phyloP scores from a whole-genome alignment of 2,888 invertebrate species.

The Rhagophthalmus giganteus region DNA sequence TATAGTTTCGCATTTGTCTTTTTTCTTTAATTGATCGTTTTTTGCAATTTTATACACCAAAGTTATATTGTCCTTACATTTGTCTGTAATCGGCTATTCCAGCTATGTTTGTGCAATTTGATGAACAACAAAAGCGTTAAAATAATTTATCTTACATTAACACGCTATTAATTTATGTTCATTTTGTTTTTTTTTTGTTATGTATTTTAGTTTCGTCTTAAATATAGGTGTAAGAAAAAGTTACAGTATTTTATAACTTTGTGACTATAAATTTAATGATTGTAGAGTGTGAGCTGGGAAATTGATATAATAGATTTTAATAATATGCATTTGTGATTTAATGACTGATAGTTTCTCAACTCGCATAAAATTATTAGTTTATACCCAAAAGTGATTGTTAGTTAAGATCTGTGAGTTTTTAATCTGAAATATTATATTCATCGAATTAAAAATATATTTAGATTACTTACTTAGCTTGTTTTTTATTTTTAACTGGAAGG shows the following conservation, averaged over 20 bases:
- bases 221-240: neutral
- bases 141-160: neutral
- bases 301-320: neutral
- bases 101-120: slow-evolving; percentile 31
- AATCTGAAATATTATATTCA: neutral
- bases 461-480: too few species aligned
- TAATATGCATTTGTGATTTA: neutral
- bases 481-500: too few species aligned
- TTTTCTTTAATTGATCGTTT: neutral
- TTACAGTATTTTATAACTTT: neutral
- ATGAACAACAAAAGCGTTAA: slow-evolving; percentile 13
- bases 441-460: neutral
- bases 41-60: slow-evolving; percentile 26
- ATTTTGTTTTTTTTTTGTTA: slow-evolving; percentile 4
- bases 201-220: neutral
- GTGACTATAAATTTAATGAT: neutral
- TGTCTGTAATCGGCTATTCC: slow-evolving; percentile 19
- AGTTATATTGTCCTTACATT: slow-evolving; percentile 25
- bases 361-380: neutral
- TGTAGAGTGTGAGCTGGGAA: neutral
- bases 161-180: slow-evolving; percentile 5
- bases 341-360: neutral
- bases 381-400: neutral
- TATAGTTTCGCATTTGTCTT: neutral
- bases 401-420: neutral